These are phyloP conservation scores for Antheraea mylitta DNA, from an alignment of 1,140 invertebrate species.

Conservation along the genomic window DNA sequence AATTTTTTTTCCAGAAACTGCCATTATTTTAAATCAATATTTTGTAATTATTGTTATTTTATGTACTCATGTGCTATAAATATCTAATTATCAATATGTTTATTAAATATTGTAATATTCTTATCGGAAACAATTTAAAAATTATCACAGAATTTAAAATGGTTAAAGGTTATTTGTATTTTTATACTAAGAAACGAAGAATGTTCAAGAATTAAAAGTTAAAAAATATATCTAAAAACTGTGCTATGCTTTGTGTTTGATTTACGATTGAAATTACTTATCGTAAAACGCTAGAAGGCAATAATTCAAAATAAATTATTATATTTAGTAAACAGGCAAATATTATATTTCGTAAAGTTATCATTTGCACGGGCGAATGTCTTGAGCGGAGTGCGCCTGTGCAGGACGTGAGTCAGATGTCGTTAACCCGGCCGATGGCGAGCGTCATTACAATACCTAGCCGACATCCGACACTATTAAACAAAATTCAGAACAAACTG, in stretches of 20 bases:
- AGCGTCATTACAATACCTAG: slow-evolving; percentile 54
- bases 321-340: background rate
- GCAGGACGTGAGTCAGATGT: slow-evolving; percentile 66
- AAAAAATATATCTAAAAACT: background rate
- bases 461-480: slow-evolving; percentile 3
- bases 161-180: background rate
- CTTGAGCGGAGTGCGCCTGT: slow-evolving; percentile 39
- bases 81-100: background rate
- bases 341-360: slow-evolving; percentile 27
- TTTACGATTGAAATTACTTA: background rate
- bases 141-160: too few species aligned
- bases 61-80: background rate
- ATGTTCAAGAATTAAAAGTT: background rate
- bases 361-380: slow-evolving; percentile 30
- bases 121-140: too few species aligned
- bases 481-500: slow-evolving; percentile 1
- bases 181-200: background rate
- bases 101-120: background rate
- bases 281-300: background rate
- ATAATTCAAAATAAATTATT: background rate
- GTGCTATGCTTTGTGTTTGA: background rate
- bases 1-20: too few species aligned
- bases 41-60: too few species aligned
- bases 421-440: slow-evolving; percentile 47
- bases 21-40: background rate